Evolutionary conservation across 2,797 vertebrate species (phyloP), one percentile per base, ranked within the genome.

Genomic region (Sandelia bainsii): DNA sequence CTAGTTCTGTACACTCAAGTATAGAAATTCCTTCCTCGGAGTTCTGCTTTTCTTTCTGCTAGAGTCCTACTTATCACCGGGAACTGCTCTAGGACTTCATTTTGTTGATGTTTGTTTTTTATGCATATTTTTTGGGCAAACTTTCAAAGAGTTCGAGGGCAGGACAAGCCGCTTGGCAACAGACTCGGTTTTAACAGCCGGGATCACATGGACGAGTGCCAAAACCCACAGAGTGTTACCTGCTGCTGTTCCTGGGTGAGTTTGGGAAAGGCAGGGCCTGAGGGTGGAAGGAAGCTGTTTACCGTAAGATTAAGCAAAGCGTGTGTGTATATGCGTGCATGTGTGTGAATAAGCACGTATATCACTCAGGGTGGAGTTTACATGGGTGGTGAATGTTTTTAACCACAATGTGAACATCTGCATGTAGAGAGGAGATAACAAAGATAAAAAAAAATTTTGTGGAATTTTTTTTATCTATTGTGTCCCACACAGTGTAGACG

Each of bases 211-310:
- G 90, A 87, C 7, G 14, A 39, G 56, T 32, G 91, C 92, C 92
- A 94, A 84, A 84, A 80, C 74, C 75, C 90, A 83, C 75, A 34
- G 62, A 81, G 69, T 73, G 87, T 88, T 93, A 93, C 91, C 89
- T 91, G 90, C 76, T 78, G 75, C 32, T 37, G 69, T 69, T 89
- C 78, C 75, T 77, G 79, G 67, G 77, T 83, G 83, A 82, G 80
- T 82, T 83, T 79, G 80, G 85, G 82, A 89, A 91, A 84, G 84
- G 86, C 80, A 85, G 80, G 77, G 82, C 91, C 87, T 58, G 67
- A 79, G 87, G 91, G 58, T 58, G 79, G 61, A 75, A 76, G 73
- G 69, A 78, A 83, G 74, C 69, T 82, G 72, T 87, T 92, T 91
- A 91, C 90, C 23, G 77, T 87, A 90, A 90, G 79, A 86, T 84